phyloP scores from a whole-genome alignment of 1,140 invertebrate genomes.

The Bombus ignitus region DNA sequence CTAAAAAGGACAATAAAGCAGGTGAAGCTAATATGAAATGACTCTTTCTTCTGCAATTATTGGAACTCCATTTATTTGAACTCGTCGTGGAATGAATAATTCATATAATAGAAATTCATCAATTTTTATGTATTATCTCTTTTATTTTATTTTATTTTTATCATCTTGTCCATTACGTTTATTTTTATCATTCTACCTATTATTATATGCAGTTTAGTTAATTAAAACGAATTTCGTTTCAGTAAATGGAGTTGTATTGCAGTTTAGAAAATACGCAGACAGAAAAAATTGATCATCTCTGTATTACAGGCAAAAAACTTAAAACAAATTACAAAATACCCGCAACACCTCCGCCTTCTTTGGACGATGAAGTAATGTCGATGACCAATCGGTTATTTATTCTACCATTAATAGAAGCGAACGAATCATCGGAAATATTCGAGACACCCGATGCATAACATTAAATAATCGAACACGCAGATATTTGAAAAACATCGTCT shows the following conservation, averaged over 20 bases:
- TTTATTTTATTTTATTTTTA: too few species aligned
- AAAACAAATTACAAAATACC: neutral
- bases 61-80: neutral
- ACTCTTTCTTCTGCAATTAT: too few species aligned
- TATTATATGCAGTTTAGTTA: too few species aligned
- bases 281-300: neutral
- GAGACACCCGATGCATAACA: neutral
- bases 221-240: too few species aligned
- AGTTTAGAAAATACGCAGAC: neutral
- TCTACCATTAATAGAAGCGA: constrained; percentile 65
- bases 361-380: constrained; percentile 53
- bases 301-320: constrained; percentile 21
- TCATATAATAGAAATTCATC: neutral
- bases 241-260: too few species aligned
- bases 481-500: constrained; percentile 27
- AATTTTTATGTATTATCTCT: neutral
- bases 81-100: neutral
- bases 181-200: too few species aligned
- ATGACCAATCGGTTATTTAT: constrained; percentile 58
- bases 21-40: neutral
- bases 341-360: constrained; percentile 12
- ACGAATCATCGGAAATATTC: constrained; percentile 40
- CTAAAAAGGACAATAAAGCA: neutral
- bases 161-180: too few species aligned
- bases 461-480: neutral